These are phyloP conservation scores for Setophaga petechia DNA, from an alignment of 2,113 vertebrate species.

Conservation along the genomic window DNA sequence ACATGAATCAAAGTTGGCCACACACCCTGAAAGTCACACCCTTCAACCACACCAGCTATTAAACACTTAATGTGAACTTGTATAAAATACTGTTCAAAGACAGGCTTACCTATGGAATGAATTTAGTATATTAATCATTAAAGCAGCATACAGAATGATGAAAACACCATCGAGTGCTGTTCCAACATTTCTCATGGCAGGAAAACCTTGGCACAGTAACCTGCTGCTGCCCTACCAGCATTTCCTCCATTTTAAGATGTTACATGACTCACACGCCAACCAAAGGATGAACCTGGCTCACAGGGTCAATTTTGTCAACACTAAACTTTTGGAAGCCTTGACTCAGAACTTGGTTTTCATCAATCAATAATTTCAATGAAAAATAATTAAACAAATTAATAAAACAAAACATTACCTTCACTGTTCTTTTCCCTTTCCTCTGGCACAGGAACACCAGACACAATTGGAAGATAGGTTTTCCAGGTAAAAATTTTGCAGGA, in stretches of 20 bases:
- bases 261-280: rapidly evolving
- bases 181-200: neutral
- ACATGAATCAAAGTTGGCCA: neutral
- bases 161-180: neutral
- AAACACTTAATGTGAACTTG: neutral
- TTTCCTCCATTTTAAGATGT: neutral
- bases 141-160: neutral
- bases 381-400: neutral
- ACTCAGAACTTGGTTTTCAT: neutral
- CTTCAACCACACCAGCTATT: neutral
- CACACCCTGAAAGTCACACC: neutral
- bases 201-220: neutral
- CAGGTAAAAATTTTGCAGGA: neutral
- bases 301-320: neutral
- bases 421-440: neutral
- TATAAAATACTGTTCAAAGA: neutral
- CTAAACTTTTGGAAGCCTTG: neutral
- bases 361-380: neutral
- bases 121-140: neutral
- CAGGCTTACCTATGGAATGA: neutral
- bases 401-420: neutral
- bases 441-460: neutral
- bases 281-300: neutral
- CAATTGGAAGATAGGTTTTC: neutral
- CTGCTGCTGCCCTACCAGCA: neutral